These are phyloP conservation scores for Epistrophe grossulariae DNA, from an alignment of 2,888 invertebrate genomes.

Conservation along the genomic window DNA sequence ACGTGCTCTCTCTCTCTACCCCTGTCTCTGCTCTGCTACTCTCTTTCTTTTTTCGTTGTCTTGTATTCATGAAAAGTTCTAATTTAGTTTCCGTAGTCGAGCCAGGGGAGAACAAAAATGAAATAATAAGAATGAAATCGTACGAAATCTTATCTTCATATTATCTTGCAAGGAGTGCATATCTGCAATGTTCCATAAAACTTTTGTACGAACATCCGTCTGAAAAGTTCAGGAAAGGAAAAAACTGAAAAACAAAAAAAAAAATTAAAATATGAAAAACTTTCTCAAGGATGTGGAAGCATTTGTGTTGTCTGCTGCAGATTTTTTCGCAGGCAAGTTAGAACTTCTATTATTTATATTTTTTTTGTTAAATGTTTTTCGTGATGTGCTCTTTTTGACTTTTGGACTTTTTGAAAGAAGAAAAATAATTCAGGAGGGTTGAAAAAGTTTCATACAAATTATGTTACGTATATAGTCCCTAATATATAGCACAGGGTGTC, in stretches of 20 bases:
- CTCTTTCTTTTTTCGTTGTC: background rate
- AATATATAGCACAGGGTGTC: conserved; percentile 7
- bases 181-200: conserved; percentile 68
- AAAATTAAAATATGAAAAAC: conserved; percentile 71
- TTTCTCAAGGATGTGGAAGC: conserved; percentile 53
- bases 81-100: conserved; percentile 50
- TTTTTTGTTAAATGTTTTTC: conserved; percentile 30
- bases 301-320: conserved; percentile 71
- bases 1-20: background rate
- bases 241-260: conserved; percentile 51
- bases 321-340: conserved; percentile 39
- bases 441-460: conserved; percentile 60
- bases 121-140: conserved; percentile 59
- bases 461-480: conserved; percentile 2
- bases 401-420: conserved; percentile 48
- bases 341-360: conserved; percentile 37
- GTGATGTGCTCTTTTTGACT: conserved; percentile 46
- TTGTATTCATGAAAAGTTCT: conserved; percentile 53
- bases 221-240: conserved; percentile 62
- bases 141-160: conserved; percentile 65
- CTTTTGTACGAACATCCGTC: conserved; percentile 63
- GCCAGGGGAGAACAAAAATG: conserved; percentile 34
- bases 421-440: conserved; percentile 25
- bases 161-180: conserved; percentile 61
- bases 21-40: background rate